Evolutionary conservation across 1,140 invertebrate genomes (phyloP).

Genomic region (Gonatopus flavifemur): DNA sequence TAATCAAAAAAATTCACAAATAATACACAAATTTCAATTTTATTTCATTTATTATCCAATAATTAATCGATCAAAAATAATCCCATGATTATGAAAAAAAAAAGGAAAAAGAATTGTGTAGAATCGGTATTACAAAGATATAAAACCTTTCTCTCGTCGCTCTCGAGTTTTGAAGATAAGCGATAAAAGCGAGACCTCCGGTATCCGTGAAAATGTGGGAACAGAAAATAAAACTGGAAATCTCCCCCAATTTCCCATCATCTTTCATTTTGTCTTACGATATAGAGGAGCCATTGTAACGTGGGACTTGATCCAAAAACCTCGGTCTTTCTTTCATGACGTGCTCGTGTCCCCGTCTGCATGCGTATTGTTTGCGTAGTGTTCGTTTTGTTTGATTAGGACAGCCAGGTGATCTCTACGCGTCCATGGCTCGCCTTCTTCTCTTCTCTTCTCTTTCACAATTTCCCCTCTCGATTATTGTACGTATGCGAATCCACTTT

Average conservation of each 20-base stretch:
- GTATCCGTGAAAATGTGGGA: constrained; percentile 33
- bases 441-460: constrained; percentile 28
- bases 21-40: constrained; percentile 10
- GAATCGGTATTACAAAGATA: no score
- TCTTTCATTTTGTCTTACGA: constrained; percentile 13
- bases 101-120: no score
- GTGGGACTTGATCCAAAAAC: constrained; percentile 16
- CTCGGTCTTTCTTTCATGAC: constrained; percentile 32
- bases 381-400: constrained; percentile 54
- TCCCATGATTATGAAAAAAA: no score
- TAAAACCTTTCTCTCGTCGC: no score
- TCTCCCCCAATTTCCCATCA: constrained; percentile 6
- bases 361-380: constrained; percentile 41
- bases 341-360: constrained; percentile 24
- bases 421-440: constrained; percentile 12
- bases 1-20: no score
- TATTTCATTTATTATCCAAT: not conserved
- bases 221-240: constrained; percentile 29
- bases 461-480: constrained; percentile 32
- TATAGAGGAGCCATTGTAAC: constrained; percentile 17
- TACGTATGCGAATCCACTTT: constrained; percentile 20
- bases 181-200: no score
- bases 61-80: not conserved
- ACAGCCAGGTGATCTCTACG: constrained; percentile 47
- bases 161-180: no score